These are phyloP conservation scores for Cephalotes varians DNA, from an alignment of 2,888 invertebrate species.

Conservation along the genomic window DNA sequence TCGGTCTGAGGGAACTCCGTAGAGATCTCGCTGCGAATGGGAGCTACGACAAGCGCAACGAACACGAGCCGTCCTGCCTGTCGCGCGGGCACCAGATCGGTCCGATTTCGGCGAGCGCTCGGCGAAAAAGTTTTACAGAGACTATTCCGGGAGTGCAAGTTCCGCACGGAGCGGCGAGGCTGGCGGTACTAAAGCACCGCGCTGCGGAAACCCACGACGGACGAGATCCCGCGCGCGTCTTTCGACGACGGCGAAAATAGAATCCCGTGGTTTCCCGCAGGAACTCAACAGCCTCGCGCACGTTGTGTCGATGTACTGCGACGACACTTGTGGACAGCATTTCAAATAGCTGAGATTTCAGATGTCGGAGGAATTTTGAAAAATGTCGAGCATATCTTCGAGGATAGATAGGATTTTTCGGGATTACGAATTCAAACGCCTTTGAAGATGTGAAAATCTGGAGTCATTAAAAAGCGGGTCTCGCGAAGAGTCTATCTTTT, in stretches of 20 bases:
- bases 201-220: constrained; percentile 69
- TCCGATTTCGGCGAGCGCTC: constrained; percentile 26
- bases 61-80: background rate
- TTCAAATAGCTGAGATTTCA: background rate
- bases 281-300: constrained; percentile 58
- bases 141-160: constrained; percentile 81
- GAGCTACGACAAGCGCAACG: background rate
- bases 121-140: constrained; percentile 59
- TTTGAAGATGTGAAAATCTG: background rate
- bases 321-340: background rate
- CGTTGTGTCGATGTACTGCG: constrained; percentile 7
- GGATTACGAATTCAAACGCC: background rate
- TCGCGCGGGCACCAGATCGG: constrained; percentile 12
- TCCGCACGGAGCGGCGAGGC: constrained; percentile 81
- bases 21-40: background rate
- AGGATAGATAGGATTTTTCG: background rate
- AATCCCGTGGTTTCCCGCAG: constrained; percentile 78
- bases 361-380: background rate
- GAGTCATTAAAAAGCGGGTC: background rate
- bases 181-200: constrained; percentile 80
- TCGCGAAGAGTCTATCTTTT: background rate
- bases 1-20: background rate
- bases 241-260: constrained; percentile 81
- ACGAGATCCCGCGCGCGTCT: constrained; percentile 75
- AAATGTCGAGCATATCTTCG: background rate